A percentile compares a stretch with the other conserved stretches of the same genome.
These are phyloP conservation scores for Trisateles emortualis DNA, from an alignment of 2,888 invertebrate genomes.

Conservation along the genomic window DNA sequence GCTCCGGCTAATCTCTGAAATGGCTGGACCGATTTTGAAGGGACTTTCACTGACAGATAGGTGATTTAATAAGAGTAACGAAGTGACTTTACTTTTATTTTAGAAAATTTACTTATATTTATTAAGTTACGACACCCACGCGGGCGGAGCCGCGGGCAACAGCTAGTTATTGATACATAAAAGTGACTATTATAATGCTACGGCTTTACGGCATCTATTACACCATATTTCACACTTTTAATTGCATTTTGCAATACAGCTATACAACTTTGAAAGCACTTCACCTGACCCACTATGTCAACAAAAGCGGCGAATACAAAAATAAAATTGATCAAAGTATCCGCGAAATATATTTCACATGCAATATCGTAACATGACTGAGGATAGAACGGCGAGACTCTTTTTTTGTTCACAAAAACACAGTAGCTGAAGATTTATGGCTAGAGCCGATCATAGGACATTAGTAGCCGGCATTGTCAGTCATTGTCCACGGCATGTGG, in stretches of 20 bases:
- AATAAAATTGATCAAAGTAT: constrained; percentile 26
- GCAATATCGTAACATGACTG: constrained; percentile 39
- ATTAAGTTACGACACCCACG: too few relatives aligned
- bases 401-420: constrained; percentile 63
- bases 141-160: too few relatives aligned
- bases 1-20: too few relatives aligned
- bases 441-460: constrained; percentile 81
- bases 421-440: constrained; percentile 80
- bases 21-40: too few relatives aligned
- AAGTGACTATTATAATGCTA: neutral
- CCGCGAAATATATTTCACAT: constrained; percentile 33
- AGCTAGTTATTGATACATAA: neutral
- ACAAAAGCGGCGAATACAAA: constrained; percentile 11
- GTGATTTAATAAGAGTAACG: too few relatives aligned
- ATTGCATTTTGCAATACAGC: neutral
- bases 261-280: neutral
- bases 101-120: too few relatives aligned
- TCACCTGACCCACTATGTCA: constrained; percentile 1
- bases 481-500: constrained; percentile 79
- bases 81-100: too few relatives aligned
- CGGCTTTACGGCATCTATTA: neutral
- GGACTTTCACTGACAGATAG: too few relatives aligned
- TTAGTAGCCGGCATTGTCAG: constrained; percentile 80
- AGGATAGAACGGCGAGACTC: constrained; percentile 45
- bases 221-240: neutral